Conservation (phyloP, 2,797 vertebrate genomes). For the Anguilla anguilla region DNA sequence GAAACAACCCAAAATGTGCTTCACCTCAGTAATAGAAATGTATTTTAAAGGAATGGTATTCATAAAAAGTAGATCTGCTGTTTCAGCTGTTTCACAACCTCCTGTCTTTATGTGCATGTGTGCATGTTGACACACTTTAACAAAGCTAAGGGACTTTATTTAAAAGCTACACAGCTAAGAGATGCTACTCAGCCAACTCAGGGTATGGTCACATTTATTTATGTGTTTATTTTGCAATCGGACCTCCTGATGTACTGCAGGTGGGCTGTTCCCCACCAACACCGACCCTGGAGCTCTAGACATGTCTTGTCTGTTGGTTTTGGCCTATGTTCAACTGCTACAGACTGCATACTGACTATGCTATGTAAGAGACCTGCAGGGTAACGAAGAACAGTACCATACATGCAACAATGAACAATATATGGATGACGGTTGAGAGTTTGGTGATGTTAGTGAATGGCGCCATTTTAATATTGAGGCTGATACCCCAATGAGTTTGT, state of each 20-base stretch:
- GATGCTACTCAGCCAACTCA: background rate
- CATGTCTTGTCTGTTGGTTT: conserved; percentile 26
- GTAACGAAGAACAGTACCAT: background rate
- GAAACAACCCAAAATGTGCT: background rate
- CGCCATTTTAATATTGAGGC: background rate
- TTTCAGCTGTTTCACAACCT: background rate
- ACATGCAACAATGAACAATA: background rate
- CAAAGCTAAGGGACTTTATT: background rate
- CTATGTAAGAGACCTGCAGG: background rate
- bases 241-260: conserved; percentile 12
- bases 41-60: background rate
- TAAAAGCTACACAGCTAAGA: background rate
- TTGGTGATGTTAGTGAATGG: background rate
- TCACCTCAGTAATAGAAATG: background rate
- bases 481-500: background rate
- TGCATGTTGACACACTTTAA: background rate
- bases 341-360: conserved; percentile 6
- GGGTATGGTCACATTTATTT: background rate
- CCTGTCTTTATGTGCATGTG: background rate
- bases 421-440: background rate
- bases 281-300: background rate
- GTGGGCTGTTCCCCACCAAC: background rate
- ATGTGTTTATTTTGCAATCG: background rate
- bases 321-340: background rate
- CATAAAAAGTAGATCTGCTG: background rate